Evolutionary conservation across 2,888 invertebrate genomes (phyloP), one percentile per base, ranked within the genome.

Genomic region (Thereva nobilitata): DNA sequence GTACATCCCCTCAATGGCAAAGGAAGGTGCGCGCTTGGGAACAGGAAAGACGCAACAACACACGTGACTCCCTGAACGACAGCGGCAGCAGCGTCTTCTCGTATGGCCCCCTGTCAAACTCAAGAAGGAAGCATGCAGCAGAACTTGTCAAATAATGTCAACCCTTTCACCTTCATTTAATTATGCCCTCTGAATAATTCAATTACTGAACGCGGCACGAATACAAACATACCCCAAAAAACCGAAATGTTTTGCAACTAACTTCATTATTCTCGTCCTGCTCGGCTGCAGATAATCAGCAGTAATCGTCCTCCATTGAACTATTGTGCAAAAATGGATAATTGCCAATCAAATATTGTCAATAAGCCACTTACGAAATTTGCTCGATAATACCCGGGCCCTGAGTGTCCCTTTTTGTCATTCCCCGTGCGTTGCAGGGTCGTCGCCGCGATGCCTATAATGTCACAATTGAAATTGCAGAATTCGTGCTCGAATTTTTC

Each of bases 281-380:
- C 56, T n/a, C 56, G 44, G 35, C 23, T 23, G 23, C 23, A 23
- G 23, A 9, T 23, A 45, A 56, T 9, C 6, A 44, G 44, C 41
- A 41, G 55, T 34, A 42, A 47, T 42, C 34, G 55, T 7, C 10
- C 40, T 40, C 34, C 35, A 47, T 45, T 23, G 23, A n/a, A 23
- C 23, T 49, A 59, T 59, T 59, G 59, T 59, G 47, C 59, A 7
- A 35, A 52, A 59, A 59, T 59, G n/a, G 10, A 47, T 59, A 59
- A 59, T 59, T 59, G 59, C 47, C 59, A 59, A 59, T 59, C 59
- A 47, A 59, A 49, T 47, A 59, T 59, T 59, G 59, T 59, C 59
- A 59, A 59, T 59, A 59, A 59, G 59, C 59, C 47, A 59, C 59
- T 59, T 12, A 35, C 38, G 38, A 10, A 23, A 59, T 59, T 59